Evolutionary conservation across 2,888 invertebrate species (phyloP), one percentile per base, ranked within the genome.

Genomic region (Chaitophorus viminalis): DNA sequence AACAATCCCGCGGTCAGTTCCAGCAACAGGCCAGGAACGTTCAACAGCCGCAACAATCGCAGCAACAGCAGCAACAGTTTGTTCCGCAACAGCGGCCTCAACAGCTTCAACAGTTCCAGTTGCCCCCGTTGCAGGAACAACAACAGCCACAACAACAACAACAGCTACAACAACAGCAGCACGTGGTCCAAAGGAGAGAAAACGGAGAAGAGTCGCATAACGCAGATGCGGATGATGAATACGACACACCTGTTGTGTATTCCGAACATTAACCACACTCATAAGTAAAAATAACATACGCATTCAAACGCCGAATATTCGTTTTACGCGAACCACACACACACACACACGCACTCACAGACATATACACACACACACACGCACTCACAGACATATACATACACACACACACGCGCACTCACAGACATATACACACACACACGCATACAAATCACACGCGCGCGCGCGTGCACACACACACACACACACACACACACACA

Each of bases 11-110:
- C 31, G 65, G 65, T 31, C 89, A 89, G 36, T 86, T 84, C 74
- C 90, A 88, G 77, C 89, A 89, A 76, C 86, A 79, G 6, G 84
- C 76, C 68, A 85, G 84, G n/a, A 9, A 11, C 18, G 46, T 68
- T n/a, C 84, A 85, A 18, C 84, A 88, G 54, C 88, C 88, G 5
- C 82, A 88, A 70, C 90, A 89, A 54, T 89, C 83, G 11, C 83
- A 89, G 70, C 89, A n/a, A n/a, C n/a, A 89, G 31, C 89, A 89
- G 39, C 89, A 89, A 70, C 89, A 89, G 68, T 89, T 89, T 31
- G 88, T 89, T 36, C 89, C 87, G 25, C 81, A 90, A 76, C 89
- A 86, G 18, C 85, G 89, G 54, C 88, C 89, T 5, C 89, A 85
- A n/a, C n/a, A n/a, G n/a, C 88, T 89, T 17, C 89, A 90, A 46